phyloP scores from a whole-genome alignment of 2,888 invertebrate species.

The Sphaerophoria rueppellii region DNA sequence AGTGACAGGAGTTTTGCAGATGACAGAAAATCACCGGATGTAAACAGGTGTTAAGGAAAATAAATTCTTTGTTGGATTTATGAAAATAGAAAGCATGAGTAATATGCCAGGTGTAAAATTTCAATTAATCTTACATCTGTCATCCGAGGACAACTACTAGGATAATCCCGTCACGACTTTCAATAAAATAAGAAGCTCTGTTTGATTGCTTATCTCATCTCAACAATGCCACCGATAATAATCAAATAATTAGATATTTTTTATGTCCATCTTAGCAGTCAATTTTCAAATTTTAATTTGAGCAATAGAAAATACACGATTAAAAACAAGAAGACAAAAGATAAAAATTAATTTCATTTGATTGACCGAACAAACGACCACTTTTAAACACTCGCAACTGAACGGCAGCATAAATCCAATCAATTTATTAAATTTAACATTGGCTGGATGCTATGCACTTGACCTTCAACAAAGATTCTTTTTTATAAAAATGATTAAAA shows the following conservation, averaged over 20 bases:
- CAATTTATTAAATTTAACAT: constrained; percentile 11
- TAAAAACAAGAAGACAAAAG: background rate
- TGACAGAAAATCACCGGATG: no score
- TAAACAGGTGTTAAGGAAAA: no score
- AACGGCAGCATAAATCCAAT: constrained; percentile 4
- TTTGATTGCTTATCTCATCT: constrained; percentile 41
- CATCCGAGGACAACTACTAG: no score
- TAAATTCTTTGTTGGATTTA: no score
- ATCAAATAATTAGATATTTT: constrained; percentile 34
- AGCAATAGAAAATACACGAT: background rate
- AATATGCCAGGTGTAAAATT: no score
- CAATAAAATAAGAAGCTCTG: constrained; percentile 38
- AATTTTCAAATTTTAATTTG: constrained; percentile 22
- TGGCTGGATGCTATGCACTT: constrained; percentile 49
- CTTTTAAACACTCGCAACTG: background rate
- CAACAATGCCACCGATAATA: constrained; percentile 63
- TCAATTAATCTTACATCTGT: no score
- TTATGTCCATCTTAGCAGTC: constrained; percentile 36
- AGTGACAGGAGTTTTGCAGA: no score
- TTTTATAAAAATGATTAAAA: constrained; percentile 56
- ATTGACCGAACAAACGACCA: constrained; percentile 35
- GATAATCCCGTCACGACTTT: no score
- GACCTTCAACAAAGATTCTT: constrained; percentile 54
- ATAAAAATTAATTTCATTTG: constrained; percentile 22
- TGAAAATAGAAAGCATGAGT: no score